Base-by-base conservation (phyloP, 92 coral and sea anemone species). In the Epizoanthus ramosus region DNA sequence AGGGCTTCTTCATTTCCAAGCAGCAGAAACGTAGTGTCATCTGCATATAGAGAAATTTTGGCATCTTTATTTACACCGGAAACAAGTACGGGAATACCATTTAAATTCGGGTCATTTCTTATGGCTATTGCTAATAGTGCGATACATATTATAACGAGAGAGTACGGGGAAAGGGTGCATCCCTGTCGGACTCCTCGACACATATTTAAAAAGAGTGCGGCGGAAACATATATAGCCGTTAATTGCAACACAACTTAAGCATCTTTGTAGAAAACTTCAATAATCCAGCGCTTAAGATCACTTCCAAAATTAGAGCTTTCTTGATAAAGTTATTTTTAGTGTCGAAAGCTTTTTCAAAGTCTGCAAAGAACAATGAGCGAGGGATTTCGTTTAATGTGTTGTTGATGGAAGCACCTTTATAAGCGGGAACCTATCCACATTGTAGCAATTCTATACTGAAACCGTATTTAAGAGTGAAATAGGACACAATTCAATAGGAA, bases 151-250 rank as follows among this genome's bases (percentile, higher is more conserved):
- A 59, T 18, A 6, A 43, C 31, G 31, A 28, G 31, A 58, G 53
- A 21, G 22, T 63, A 47, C 43, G 57, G 83, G 18, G 71, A 60
- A 10, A 79, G 71, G 4, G 86, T 68, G 17, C 86, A 83, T 21
- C 80, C 72, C 53, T 58, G 87, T 7, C 87, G 50, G 16, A 61
- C 87, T 35, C 87, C 80, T 45, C 86, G 63, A 18, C 79, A 83
- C 16, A 83, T 39, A 15, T 71, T 58, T 13, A 83, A n/a, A n/a
- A n/a, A 71, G 56, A 57, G 68, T 28, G 31, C 31, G 4, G 63
- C 24, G 6, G 83, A 60, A 25, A 28, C 18, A 31, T 59, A 39
- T 7, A 31, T 59, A 37, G 5, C 72, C 41, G 14, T 68, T 68
- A 60, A 69, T 83, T 9, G n/a, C 35, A 12, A 70, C 80, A 16